Evolutionary conservation across 2,113 vertebrate species (phyloP).

Genomic region (Nibea albiflora): DNA sequence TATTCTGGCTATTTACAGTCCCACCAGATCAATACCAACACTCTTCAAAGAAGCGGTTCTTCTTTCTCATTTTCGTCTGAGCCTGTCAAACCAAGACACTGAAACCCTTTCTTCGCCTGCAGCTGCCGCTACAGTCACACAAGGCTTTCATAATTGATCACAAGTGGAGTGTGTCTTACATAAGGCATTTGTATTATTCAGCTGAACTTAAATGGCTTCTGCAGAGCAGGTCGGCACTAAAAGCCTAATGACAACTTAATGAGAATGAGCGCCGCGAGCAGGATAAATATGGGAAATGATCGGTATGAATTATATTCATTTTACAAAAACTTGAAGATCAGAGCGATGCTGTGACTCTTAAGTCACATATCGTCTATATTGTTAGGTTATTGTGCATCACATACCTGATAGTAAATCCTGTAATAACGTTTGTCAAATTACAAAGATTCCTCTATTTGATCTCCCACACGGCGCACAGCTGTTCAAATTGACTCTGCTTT

Average conservation of each 20-base stretch:
- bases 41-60: slow-evolving; percentile 65
- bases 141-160: slow-evolving; percentile 79
- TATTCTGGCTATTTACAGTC: slow-evolving; percentile 70
- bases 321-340: background rate
- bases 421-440: background rate
- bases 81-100: slow-evolving; percentile 64
- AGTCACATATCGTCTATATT: background rate
- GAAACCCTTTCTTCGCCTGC: slow-evolving; percentile 67
- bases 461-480: slow-evolving; percentile 4
- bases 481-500: slow-evolving; percentile 14
- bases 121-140: slow-evolving; percentile 61
- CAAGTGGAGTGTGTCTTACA: slow-evolving; percentile 72
- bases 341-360: slow-evolving; percentile 2
- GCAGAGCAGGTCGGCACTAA: slow-evolving; percentile 54
- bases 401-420: background rate
- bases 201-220: slow-evolving; percentile 72
- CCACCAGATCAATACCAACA: slow-evolving; percentile 65
- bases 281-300: slow-evolving; percentile 44
- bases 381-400: slow-evolving; percentile 6
- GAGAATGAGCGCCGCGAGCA: slow-evolving; percentile 29
- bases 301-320: slow-evolving; percentile 14
- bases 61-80: slow-evolving; percentile 64
- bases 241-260: slow-evolving; percentile 64
- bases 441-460: background rate
- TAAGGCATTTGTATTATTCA: slow-evolving; percentile 79